Evolutionary conservation across 2,113 vertebrate genomes (phyloP).

Genomic region (Corythoichthys intestinalis): DNA sequence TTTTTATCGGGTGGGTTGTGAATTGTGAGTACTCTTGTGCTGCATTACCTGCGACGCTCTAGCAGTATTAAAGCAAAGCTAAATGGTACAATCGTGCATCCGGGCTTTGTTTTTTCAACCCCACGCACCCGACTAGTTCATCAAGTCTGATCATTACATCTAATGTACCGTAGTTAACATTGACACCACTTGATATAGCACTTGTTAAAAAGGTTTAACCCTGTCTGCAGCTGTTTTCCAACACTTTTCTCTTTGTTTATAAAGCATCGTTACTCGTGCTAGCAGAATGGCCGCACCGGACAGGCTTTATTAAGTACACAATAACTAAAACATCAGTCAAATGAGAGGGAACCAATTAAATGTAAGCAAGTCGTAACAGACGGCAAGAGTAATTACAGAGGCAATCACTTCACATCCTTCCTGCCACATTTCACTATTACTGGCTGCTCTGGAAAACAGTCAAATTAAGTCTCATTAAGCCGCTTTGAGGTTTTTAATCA

Average conservation of each 20-base stretch:
- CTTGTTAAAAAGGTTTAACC: slow-evolving; percentile 5
- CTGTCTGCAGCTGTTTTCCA: slow-evolving; percentile 12
- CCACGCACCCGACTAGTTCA: slow-evolving; percentile 3
- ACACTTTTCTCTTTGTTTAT: slow-evolving; percentile 11
- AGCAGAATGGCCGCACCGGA: neutral
- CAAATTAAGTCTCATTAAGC: slow-evolving; percentile 66
- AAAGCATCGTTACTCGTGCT: slow-evolving; percentile 22
- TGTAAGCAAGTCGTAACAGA: slow-evolving; percentile 46
- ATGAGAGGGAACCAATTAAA: slow-evolving; percentile 56
- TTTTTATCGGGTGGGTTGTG: too few species aligned
- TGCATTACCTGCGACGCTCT: neutral
- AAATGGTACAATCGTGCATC: neutral
- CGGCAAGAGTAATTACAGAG: slow-evolving; percentile 68
- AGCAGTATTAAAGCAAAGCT: neutral
- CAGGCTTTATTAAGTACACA: slow-evolving; percentile 20
- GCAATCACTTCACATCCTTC: slow-evolving; percentile 66
- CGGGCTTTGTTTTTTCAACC: slow-evolving; percentile 9
- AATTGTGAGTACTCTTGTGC: neutral
- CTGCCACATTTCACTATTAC: slow-evolving; percentile 65
- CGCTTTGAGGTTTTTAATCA: slow-evolving; percentile 65
- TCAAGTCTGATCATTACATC: slow-evolving; percentile 21
- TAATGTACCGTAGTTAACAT: slow-evolving; percentile 16
- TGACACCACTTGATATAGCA: neutral
- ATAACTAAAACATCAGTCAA: slow-evolving; percentile 33
- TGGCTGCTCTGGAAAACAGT: slow-evolving; percentile 60